A percentile compares a stretch with the other conserved stretches of the same genome.
Evolutionary conservation across 2,113 vertebrate species (phyloP).

Genomic region (Solenodon paradoxus): DNA sequence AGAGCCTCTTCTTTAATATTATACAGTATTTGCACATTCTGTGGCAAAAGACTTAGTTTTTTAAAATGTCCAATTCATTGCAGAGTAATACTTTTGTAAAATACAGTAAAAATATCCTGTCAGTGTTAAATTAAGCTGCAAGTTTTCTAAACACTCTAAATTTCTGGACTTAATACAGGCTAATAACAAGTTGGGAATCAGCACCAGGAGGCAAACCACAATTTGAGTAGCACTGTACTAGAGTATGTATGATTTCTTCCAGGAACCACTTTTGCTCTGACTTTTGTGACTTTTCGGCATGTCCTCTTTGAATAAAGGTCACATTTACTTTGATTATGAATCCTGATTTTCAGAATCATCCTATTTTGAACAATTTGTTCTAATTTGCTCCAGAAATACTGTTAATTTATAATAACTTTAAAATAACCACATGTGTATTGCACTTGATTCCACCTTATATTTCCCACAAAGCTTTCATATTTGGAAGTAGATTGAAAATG

Average conservation of each 20-base stretch:
- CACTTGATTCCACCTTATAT: background rate
- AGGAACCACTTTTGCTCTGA: background rate
- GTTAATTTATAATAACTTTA: background rate
- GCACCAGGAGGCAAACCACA: background rate
- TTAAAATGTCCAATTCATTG: background rate
- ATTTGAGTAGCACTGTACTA: background rate
- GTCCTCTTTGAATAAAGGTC: background rate
- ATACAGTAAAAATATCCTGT: background rate
- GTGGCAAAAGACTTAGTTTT: background rate
- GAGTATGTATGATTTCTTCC: background rate
- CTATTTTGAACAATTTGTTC: background rate
- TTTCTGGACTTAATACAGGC: background rate
- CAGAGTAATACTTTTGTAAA: background rate
- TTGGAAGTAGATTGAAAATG: background rate
- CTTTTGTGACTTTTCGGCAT: background rate
- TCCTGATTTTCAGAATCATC: conserved; percentile 7
- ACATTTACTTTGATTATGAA: background rate
- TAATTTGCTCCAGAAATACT: background rate
- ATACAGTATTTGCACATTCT: background rate
- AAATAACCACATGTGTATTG: background rate
- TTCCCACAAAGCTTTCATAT: background rate
- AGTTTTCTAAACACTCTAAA: background rate
- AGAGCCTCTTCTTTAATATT: background rate
- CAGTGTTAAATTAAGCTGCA: background rate
- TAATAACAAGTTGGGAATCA: background rate